A percentile compares a stretch with the other conserved stretches of the same genome.
Evolutionary conservation across 2,113 vertebrate species (phyloP).

Genomic region (Chlamydotis undulata): DNA sequence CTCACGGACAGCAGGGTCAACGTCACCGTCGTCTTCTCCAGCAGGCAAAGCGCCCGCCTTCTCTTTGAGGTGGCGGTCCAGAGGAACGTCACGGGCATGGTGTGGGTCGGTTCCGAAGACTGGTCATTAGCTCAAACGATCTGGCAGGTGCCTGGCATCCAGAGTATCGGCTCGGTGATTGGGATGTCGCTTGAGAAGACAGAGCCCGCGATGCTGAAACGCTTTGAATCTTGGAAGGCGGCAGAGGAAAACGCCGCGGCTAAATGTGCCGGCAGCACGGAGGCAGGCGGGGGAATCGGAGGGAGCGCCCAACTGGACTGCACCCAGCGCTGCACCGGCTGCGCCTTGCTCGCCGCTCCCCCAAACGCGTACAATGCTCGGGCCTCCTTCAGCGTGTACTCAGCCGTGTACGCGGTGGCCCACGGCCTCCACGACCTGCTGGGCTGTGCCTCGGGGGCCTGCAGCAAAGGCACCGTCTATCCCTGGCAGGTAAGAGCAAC

Average conservation of each 20-base stretch:
- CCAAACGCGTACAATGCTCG: constrained; percentile 21
- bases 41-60: not conserved
- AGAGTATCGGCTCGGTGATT: constrained; percentile 73
- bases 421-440: constrained; percentile 78
- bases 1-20: constrained; percentile 32
- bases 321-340: constrained; percentile 72
- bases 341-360: not conserved
- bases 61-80: constrained; percentile 77
- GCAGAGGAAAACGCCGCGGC: accelerated
- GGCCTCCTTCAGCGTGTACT: constrained; percentile 72
- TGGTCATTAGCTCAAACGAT: constrained; percentile 75
- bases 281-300: accelerated
- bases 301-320: not conserved
- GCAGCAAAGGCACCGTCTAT: constrained; percentile 64
- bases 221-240: constrained; percentile 47
- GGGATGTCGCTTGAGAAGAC: constrained; percentile 72
- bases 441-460: constrained; percentile 70
- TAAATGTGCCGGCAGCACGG: accelerated
- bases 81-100: constrained; percentile 75
- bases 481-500: constrained; percentile 79
- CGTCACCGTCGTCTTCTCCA: constrained; percentile 64
- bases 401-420: constrained; percentile 79
- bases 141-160: constrained; percentile 65
- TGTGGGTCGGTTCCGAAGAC: constrained; percentile 83
- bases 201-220: constrained; percentile 18